Base-by-base conservation (phyloP, 2,797 vertebrate genomes). In the Rhinella marina region DNA sequence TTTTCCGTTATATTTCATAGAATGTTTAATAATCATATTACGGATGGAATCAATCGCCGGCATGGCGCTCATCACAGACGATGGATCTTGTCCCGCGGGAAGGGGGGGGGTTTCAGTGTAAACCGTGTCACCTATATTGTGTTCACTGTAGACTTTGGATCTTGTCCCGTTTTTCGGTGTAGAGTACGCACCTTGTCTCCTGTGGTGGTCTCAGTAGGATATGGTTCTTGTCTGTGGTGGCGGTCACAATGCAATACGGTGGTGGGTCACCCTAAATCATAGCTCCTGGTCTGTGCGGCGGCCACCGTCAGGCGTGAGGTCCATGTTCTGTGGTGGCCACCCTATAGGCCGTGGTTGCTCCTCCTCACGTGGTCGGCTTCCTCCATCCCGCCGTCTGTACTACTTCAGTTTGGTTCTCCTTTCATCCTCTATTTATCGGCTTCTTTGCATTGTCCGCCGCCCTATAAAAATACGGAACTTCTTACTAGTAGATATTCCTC, bases 401-500 rank as follows among this genome's bases (percentile, higher is more conserved):
- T 10, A 75, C 61, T 75, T 84, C 68, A 73, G 61, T 57, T 84
- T 75, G 66, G 52, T 75, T 82, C 59, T 64, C 70, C 81, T 56
- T 73, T 82, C 62, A 6, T 59, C 61, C 56, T 82, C 66, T 68
- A 81, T 87, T 57, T 81, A 87, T 82, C 80, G 48, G 81, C 86
- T 82, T 77, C 70, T 76, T 75, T 82, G 80, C 80, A 77, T 82
- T 66, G 66, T 82, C 57, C 50, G 59, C 57, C 86, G 68, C 70
- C 72, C 75, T 75, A 76, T 64, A 77, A 41, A 48, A 62, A 75
- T 50, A 76, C 73, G 41, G 61, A 77, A 66, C 86, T 87, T 75
- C 80, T 87, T 52, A 82, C 86, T 62, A 64, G 86, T 82, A 76
- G 41, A 87, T 87, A 66, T 77, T 82, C 62, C 62, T 77, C 50